Base-by-base conservation (phyloP, 2,888 invertebrate genomes). In the Heliothis peltigera region DNA sequence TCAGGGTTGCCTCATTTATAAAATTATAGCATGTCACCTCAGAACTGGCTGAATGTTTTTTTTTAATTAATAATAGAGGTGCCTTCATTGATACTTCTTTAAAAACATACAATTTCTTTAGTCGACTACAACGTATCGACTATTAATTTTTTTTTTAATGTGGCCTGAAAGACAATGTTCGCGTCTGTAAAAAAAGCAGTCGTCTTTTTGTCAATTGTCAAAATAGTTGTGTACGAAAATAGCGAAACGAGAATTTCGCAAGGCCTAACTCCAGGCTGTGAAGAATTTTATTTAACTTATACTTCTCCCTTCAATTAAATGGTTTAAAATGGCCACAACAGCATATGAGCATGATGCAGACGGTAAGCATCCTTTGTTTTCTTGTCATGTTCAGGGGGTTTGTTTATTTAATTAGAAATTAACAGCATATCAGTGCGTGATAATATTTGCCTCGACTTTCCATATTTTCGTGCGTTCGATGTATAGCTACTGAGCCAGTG, bases 271-370 rank as follows among this genome's bases (percentile, higher is more conserved):
- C 48, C 67, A 57, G 67, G 54, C 66, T 70, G 77, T 67, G 62
- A 53, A 69, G 71, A 52, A 61, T 69, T 54, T 62, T 22, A 69
- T 74, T 66, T 69, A 57, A 53, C 70, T 55, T 62, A 58, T 66
- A 70, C 35, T 65, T 28, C 44, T 67, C 59, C 48, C 70, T 61
- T 59, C 44, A 47, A 57, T 65, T 81, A 68, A 64, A 84, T 86
- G 83, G 75, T 71, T 80, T 77, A 88, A 82, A 83, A 94, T 94
- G 94, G 89, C 93, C 71, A 91, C 92, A 75, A 84, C 91, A 64
- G 79, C 92, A 62, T 95, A 95, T 82, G 91, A 93, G 80, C 93
- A 88, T 64, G 94, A 94, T 82, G 93, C 94, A 70, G 94, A 94
- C 44, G 94, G 94, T 94, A 84, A 87, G 90, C 47, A 43, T 19